Evolutionary conservation across 1,140 invertebrate species (phyloP).

Genomic region (Meloidogyne chitwoodi): DNA sequence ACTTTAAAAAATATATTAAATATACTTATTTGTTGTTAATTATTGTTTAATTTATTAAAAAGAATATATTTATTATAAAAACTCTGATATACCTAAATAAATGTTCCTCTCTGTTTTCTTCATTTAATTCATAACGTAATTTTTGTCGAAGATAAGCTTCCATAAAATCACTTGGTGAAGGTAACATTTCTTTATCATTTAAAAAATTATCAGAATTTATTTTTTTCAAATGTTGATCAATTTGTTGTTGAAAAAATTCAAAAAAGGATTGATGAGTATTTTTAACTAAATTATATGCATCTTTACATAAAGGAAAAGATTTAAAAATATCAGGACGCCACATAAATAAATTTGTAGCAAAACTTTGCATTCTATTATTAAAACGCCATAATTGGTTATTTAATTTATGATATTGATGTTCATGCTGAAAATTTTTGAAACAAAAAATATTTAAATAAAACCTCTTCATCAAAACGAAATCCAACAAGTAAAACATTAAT

Average conservation of each 20-base stretch:
- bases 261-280: slow-evolving; percentile 12
- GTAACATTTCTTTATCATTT: neutral
- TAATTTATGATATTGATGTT: slow-evolving; percentile 2
- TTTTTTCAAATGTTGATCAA: slow-evolving; percentile 3
- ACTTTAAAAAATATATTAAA: slow-evolving; percentile 13
- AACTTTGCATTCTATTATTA: slow-evolving; percentile 23
- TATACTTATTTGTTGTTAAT: no score
- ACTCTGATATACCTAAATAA: slow-evolving; percentile 29
- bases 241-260: slow-evolving; percentile 22
- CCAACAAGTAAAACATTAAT: slow-evolving; percentile 17
- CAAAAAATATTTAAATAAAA: neutral
- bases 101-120: neutral
- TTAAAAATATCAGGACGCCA: slow-evolving; percentile 7
- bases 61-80: no score
- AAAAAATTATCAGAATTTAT: neutral
- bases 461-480: slow-evolving; percentile 20
- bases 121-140: neutral
- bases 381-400: slow-evolving; percentile 15
- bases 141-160: slow-evolving; percentile 34
- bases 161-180: slow-evolving; percentile 24
- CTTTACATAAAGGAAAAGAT: slow-evolving; percentile 9
- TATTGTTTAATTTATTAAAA: no score
- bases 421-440: neutral
- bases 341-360: slow-evolving; percentile 20
- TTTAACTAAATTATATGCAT: neutral